Conservation (phyloP, 23 tunicate species). For the Diplosoma virens region DNA sequence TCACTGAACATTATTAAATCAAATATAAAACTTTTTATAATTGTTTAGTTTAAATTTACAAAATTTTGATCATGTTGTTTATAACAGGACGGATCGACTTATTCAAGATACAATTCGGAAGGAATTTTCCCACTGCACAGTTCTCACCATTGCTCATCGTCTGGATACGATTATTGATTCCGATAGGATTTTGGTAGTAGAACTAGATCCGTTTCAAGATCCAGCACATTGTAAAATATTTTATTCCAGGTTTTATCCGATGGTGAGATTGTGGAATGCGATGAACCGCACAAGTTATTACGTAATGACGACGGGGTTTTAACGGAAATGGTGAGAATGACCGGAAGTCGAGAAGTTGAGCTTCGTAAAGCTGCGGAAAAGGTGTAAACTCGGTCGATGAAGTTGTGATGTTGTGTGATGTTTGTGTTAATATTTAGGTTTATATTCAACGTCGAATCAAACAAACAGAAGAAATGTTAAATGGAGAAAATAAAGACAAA, state of each 20-base stretch:
- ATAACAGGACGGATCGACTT: slow-evolving; percentile 79
- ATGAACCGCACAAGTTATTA: slow-evolving; percentile 58
- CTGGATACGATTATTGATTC: slow-evolving; percentile 87
- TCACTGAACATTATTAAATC: no score
- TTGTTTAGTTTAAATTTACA: no score
- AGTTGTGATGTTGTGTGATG: no score
- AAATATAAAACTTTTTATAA: no score
- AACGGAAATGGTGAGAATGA: slow-evolving; percentile 33
- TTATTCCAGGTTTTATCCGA: slow-evolving; percentile 58
- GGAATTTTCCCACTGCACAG: slow-evolving; percentile 69
- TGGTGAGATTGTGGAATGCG: slow-evolving; percentile 70
- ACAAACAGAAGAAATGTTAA: no score
- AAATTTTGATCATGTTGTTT: no score
- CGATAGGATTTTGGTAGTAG: slow-evolving; percentile 73
- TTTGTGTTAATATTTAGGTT: no score
- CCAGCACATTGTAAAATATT: no score
- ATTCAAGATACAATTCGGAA: slow-evolving; percentile 83
- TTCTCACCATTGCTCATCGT: slow-evolving; percentile 91
- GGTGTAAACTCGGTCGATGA: no score
- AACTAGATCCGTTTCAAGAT: not conserved
- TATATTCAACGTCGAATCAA: no score
- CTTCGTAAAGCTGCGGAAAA: slow-evolving; percentile 47
- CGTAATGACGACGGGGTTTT: slow-evolving; percentile 25
- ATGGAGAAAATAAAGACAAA: no score
- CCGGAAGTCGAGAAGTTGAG: slow-evolving; percentile 19